Evolutionary conservation across 2,888 invertebrate species (phyloP).

Genomic region (Plebejus melissa): DNA sequence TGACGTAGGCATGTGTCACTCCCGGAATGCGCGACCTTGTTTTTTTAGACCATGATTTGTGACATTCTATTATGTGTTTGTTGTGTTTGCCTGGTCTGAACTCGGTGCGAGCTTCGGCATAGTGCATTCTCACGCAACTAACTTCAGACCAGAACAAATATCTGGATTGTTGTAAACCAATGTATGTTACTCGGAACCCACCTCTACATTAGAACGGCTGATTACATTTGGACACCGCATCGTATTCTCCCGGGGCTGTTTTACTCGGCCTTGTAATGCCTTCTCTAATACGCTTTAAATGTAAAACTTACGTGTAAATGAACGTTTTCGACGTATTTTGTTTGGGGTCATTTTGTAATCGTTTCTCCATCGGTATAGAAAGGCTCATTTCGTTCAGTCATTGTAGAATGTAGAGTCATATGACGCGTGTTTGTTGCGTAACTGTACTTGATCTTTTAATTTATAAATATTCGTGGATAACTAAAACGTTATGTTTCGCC

Average conservation of each 20-base stretch:
- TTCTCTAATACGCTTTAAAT: slow-evolving; percentile 21
- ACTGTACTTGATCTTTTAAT: slow-evolving; percentile 55
- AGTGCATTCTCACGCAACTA: background rate
- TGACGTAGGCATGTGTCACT: too few species aligned
- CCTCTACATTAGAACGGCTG: slow-evolving; percentile 7
- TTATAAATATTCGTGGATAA: slow-evolving; percentile 60
- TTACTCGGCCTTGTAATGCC: slow-evolving; percentile 10
- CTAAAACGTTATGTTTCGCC: slow-evolving; percentile 63
- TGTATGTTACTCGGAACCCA: slow-evolving; percentile 23
- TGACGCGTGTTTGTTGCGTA: slow-evolving; percentile 42
- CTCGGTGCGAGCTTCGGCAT: background rate
- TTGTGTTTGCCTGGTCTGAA: background rate
- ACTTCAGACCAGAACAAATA: slow-evolving; percentile 6
- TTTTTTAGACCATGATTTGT: too few species aligned
- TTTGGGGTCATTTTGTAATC: slow-evolving; percentile 1
- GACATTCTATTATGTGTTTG: too few species aligned
- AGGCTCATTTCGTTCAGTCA: slow-evolving; percentile 20
- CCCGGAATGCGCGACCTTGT: too few species aligned
- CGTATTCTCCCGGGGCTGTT: slow-evolving; percentile 11
- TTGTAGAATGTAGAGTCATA: slow-evolving; percentile 12
- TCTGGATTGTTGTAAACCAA: background rate
- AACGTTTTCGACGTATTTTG: slow-evolving; percentile 6
- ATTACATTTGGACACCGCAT: slow-evolving; percentile 12
- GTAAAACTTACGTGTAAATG: background rate
- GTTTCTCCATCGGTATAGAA: background rate